These are phyloP conservation scores for Orthonychiurus folsomi DNA, from an alignment of 2,888 invertebrate species.

Conservation along the genomic window DNA sequence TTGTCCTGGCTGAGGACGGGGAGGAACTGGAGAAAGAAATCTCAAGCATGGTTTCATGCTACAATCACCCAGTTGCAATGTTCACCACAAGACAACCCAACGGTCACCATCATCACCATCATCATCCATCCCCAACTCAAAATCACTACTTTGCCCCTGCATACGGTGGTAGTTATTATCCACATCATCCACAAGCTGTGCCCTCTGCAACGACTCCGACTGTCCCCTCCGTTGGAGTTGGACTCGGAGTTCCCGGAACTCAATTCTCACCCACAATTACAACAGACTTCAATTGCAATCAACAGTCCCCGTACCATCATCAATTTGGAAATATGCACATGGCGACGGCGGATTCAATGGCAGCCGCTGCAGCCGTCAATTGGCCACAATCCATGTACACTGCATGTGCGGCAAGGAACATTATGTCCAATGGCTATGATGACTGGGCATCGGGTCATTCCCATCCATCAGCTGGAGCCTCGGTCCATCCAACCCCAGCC, in stretches of 20 bases:
- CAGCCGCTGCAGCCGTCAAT: slow-evolving; percentile 25
- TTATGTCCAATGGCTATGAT: slow-evolving; percentile 17
- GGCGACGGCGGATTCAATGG: slow-evolving; percentile 27
- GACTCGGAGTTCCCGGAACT: slow-evolving; percentile 27
- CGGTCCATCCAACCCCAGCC: slow-evolving; percentile 23
- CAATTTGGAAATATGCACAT: slow-evolving; percentile 32
- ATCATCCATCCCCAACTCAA: slow-evolving; percentile 37
- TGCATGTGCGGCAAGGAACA: slow-evolving; percentile 33
- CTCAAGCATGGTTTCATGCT: slow-evolving; percentile 37
- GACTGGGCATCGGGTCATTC: slow-evolving; percentile 17
- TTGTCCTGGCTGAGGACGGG: background rate
- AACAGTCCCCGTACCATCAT: slow-evolving; percentile 27
- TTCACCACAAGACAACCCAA: slow-evolving; percentile 35
- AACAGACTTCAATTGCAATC: slow-evolving; percentile 36
- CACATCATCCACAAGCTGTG: slow-evolving; percentile 22
- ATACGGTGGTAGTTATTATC: slow-evolving; percentile 17
- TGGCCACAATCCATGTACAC: slow-evolving; percentile 34
- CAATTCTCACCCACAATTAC: slow-evolving; percentile 38
- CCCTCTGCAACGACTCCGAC: slow-evolving; percentile 22
- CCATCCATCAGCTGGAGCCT: slow-evolving; percentile 11
- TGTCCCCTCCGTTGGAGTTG: slow-evolving; percentile 20
- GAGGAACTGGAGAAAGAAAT: slow-evolving; percentile 4
- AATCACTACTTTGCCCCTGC: slow-evolving; percentile 32
- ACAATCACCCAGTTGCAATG: slow-evolving; percentile 37
- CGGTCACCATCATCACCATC: slow-evolving; percentile 35